phyloP scores from a whole-genome alignment of 2,113 vertebrate species.

The Calyptommatus sinebrachiatus region DNA sequence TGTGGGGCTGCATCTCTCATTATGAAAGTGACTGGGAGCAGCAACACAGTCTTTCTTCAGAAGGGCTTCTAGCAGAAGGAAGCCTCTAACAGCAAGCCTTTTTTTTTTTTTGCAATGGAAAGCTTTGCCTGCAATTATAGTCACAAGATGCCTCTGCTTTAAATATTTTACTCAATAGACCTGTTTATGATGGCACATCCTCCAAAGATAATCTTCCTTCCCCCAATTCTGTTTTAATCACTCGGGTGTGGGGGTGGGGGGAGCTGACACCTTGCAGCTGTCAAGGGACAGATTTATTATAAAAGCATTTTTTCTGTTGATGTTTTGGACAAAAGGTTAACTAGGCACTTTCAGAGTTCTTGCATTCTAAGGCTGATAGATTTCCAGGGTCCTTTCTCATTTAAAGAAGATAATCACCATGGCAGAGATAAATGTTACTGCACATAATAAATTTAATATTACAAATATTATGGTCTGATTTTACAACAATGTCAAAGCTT shows the following conservation, averaged over 20 bases:
- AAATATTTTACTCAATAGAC: background rate
- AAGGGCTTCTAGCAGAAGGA: too few species aligned
- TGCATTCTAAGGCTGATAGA: constrained; percentile 34
- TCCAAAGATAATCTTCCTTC: constrained; percentile 17
- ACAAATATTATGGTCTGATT: constrained; percentile 39
- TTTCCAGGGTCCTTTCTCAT: constrained; percentile 49
- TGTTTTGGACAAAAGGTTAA: constrained; percentile 21
- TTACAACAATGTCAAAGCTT: constrained; percentile 45
- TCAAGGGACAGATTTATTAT: constrained; percentile 1
- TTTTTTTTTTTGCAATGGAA: rapidly evolving
- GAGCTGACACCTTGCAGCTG: constrained; percentile 29
- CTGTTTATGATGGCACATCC: constrained; percentile 3
- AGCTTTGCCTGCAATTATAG: background rate
- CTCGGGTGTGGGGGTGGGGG: background rate
- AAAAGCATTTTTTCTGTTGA: background rate
- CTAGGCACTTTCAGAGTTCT: background rate
- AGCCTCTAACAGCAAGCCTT: background rate
- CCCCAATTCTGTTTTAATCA: constrained; percentile 24
- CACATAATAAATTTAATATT: constrained; percentile 48
- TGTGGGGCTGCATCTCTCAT: too few species aligned
- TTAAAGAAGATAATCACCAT: constrained; percentile 55
- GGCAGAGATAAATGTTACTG: constrained; percentile 53
- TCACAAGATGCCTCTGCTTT: background rate
- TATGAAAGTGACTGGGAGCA: too few species aligned
- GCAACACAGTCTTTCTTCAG: too few species aligned